phyloP scores from a whole-genome alignment of 2,113 vertebrate genomes.

The Sander lucioperca region DNA sequence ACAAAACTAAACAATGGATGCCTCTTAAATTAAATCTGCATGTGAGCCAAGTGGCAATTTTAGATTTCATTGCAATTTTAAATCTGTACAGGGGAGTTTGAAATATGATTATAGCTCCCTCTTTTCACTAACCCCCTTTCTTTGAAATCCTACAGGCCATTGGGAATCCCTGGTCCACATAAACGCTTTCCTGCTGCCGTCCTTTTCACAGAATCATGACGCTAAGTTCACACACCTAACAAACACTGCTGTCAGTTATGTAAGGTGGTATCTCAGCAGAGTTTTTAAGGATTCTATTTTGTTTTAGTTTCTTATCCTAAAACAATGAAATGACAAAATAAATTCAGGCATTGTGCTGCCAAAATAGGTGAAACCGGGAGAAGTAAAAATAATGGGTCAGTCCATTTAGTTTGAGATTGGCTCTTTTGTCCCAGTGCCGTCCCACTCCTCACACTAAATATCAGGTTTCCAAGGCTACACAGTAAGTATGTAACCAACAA shows the following conservation, averaged over 20 bases:
- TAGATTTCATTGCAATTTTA: not conserved
- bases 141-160: slow-evolving; percentile 21
- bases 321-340: too few species aligned
- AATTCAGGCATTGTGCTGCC: not conserved
- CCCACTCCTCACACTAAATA: slow-evolving; percentile 51
- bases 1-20: not conserved
- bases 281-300: not conserved
- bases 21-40: slow-evolving; percentile 10
- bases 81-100: not conserved
- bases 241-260: slow-evolving; percentile 7
- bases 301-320: not conserved
- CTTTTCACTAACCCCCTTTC: not conserved
- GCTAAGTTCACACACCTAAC: slow-evolving; percentile 7
- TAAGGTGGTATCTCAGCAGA: not conserved
- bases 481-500: slow-evolving; percentile 65
- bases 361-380: slow-evolving; percentile 17
- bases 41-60: slow-evolving; percentile 6
- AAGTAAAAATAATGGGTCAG: slow-evolving; percentile 58
- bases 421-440: slow-evolving; percentile 23
- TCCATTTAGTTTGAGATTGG: slow-evolving; percentile 64
- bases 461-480: slow-evolving; percentile 77
- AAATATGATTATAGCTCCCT: not conserved
- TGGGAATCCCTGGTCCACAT: not conserved
- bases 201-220: slow-evolving; percentile 3
- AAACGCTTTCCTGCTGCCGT: slow-evolving; percentile 24